Evolutionary conservation across 2,113 vertebrate genomes (phyloP), one percentile per base, ranked within the genome.

Genomic region (Tonatia bakeri): DNA sequence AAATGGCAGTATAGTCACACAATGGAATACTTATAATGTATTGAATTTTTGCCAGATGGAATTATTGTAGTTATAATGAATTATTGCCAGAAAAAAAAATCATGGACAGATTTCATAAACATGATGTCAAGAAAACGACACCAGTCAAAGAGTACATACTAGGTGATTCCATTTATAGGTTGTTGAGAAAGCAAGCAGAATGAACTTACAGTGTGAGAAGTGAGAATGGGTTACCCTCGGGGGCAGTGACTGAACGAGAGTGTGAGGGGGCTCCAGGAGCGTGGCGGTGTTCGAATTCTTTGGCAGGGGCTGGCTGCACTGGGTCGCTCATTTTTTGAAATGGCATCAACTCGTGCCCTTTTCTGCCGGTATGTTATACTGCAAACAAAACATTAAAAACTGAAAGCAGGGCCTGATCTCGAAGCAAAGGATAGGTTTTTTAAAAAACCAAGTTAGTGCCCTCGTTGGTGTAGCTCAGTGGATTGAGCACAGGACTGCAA

Each of bases 351-450:
- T 0, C 1, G 4, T 20, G 10, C 33, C 56, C 16, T 28, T 56
- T n/a, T 56, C 65, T 36, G 50, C 40, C 19, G 56, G 31, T 36
- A 59, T n/a, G 50, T 69, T 26, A 43, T 40, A 56, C 45, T 90
- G 31, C n/a, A 79, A 59, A 82, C n/a, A 87, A 67, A 93, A 65
- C 8, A 3, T 9, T n/a, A 54, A 77, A 43, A 50, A n/a, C 6
- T 33, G 70, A 52, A 84, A 43, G 43, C 67, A 79, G 43, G 61
- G 38, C 31, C 38, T 54, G 36, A 14, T 20, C 86, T 77, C 40
- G 28, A 69, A 92, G 50, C 61, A 88, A 83, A 95, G 40, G 45
- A 33, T 13, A 45, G 52, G 15, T 90, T 81, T 93, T 67, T 67
- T 9, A n/a, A 73, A 86, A 73, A 43, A 22, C 19, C 13, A 15